Base-by-base conservation (phyloP, 1,140 invertebrate species). In the Cydia splendana region DNA sequence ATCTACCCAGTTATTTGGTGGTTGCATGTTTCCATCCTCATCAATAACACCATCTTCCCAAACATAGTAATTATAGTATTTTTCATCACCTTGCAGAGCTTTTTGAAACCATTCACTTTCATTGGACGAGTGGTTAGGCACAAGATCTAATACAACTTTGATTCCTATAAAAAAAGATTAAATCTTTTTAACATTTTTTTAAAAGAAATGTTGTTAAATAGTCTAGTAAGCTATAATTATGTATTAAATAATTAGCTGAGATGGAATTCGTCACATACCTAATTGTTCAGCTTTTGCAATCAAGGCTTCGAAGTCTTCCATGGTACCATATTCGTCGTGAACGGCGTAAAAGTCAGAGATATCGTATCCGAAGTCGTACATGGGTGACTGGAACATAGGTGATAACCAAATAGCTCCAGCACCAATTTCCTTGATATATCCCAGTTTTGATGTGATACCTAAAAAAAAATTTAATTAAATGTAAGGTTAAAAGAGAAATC, bases 81-180 rank as follows among this genome's bases (percentile, higher is more conserved):
- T 94, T 12, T 94, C 90, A 67, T 95, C 94, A 1, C 90, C 91
- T 6, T 92, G 91, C 3, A 93, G 87, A 18, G 96, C 96, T 71
- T 94, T 93, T 77, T 94, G 79, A 82, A 97, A 97, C 96, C 96
- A 97, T 48, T 94, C 91, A 85, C 96, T 96, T 80, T 96, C 93
- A 80, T 96, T 95, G 78, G 95, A 96, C 51, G 95, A 95, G 80
- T 96, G 95, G 88, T 96, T 96, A 18, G 96, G 95, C 28, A 96
- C 94, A 77, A 96, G 94, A 85, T 96, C 96, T 82, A 96, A 87
- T 62, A 96, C 93, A 34, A 91, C 82, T 82, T 91, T 91, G 48
- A 91, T 86, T 65, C 80, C 88, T 89, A 76, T 62, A 78, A 78
- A 73, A 76, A 24, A 78, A 45, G 53, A 53, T 48, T 20, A 75